Conservation (phyloP, 92 coral and sea anemone genomes). For the Epizoanthus rinbou region DNA sequence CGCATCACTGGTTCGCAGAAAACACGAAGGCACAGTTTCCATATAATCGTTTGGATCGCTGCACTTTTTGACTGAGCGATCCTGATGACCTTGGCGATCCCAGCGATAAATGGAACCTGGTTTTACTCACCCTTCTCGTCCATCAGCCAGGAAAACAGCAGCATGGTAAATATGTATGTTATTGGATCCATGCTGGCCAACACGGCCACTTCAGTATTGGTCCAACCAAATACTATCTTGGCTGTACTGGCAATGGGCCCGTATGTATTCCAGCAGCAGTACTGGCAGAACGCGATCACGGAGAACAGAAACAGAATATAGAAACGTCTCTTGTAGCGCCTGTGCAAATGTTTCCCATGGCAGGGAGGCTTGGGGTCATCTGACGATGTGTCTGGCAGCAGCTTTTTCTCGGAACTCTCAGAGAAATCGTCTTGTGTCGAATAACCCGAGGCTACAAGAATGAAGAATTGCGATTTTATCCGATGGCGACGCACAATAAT, state of each 20-base stretch:
- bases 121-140: conserved; percentile 81
- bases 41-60: no score
- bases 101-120: not conserved
- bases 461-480: no score
- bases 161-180: conserved; percentile 87
- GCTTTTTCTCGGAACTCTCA: not conserved
- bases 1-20: no score
- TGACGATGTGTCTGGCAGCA: conserved; percentile 17
- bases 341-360: conserved; percentile 51
- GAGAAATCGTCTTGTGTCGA: conserved; percentile 39
- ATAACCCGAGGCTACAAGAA: conserved; percentile 7
- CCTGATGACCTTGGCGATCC: not conserved
- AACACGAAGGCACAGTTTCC: no score
- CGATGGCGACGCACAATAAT: no score
- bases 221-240: conserved; percentile 91
- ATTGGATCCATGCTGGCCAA: conserved; percentile 98
- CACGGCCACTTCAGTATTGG: conserved; percentile 92
- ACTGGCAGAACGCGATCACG: conserved; percentile 75
- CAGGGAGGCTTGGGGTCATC: conserved; percentile 19
- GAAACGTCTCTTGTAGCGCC: conserved; percentile 88
- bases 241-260: conserved; percentile 97
- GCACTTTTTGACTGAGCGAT: no score
- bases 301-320: conserved; percentile 88
- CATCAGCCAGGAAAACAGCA: conserved; percentile 97
- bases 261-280: conserved; percentile 96